A percentile compares a stretch with the other conserved stretches of the same genome.
Conservation (phyloP, 2,888 invertebrate genomes). For the Ganaspis brasiliensis region DNA sequence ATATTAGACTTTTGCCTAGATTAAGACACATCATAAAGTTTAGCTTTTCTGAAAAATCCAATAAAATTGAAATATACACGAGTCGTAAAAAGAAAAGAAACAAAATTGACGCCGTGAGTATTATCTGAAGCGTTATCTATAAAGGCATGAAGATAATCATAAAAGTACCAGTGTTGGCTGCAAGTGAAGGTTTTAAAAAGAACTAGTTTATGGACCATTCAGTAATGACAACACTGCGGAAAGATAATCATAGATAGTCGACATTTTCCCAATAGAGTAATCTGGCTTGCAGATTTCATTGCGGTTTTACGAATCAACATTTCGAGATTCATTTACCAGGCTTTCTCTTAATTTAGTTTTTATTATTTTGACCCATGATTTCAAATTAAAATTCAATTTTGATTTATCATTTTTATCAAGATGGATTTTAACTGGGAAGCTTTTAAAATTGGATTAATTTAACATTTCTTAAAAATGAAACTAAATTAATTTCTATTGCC, state of each 20-base stretch:
- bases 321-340: not conserved
- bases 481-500: no score
- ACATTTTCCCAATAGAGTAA: not conserved
- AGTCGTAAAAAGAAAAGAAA: slow-evolving; percentile 15
- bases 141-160: not conserved
- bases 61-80: not conserved
- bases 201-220: slow-evolving; percentile 23
- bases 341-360: not conserved
- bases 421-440: no score
- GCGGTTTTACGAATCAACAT: slow-evolving; percentile 2
- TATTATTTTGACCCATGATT: not conserved
- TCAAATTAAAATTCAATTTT: no score
- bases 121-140: not conserved
- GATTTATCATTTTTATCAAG: no score
- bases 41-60: not conserved
- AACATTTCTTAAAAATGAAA: no score
- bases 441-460: no score
- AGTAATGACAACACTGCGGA: slow-evolving; percentile 10
- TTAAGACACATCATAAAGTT: not conserved
- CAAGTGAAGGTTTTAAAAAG: slow-evolving; percentile 2
- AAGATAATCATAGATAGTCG: slow-evolving; percentile 13
- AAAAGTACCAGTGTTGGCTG: not conserved
- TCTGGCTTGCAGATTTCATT: slow-evolving; percentile 18
- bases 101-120: not conserved
- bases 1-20: not conserved